These are phyloP conservation scores for Epinephelus coioides DNA, from an alignment of 2,797 vertebrate genomes.

Conservation along the genomic window DNA sequence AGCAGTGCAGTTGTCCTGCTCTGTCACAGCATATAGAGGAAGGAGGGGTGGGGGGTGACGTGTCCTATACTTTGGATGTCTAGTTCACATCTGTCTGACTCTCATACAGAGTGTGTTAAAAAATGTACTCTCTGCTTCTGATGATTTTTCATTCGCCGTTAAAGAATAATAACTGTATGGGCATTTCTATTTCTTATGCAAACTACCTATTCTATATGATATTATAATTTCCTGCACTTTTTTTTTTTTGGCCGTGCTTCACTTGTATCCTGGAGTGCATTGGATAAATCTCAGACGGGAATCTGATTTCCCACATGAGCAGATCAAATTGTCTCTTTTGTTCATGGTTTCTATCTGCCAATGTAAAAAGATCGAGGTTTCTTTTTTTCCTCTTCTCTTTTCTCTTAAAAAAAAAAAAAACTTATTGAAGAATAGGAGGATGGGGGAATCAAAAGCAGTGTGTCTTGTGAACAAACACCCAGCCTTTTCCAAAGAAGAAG, in stretches of 20 bases:
- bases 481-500: conserved; percentile 78
- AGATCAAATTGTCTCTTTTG: conserved; percentile 85
- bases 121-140: conserved; percentile 19
- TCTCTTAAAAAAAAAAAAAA: conserved; percentile 32
- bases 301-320: conserved; percentile 86
- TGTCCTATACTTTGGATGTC: conserved; percentile 64
- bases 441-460: conserved; percentile 80
- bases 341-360: conserved; percentile 80
- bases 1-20: conserved; percentile 84
- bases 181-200: conserved; percentile 50
- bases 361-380: conserved; percentile 65
- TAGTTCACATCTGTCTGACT: conserved; percentile 60
- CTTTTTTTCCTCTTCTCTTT: conserved; percentile 53
- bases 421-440: conserved; percentile 73
- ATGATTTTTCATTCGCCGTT: conserved; percentile 30
- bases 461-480: conserved; percentile 83
- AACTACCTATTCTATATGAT: conserved; percentile 65
- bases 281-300: conserved; percentile 75
- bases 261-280: conserved; percentile 71
- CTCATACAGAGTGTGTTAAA: background rate
- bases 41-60: background rate
- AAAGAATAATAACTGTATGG: conserved; percentile 40
- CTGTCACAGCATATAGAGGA: conserved; percentile 73
- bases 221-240: conserved; percentile 61
- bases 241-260: conserved; percentile 45